Base-by-base conservation (phyloP, 2,888 invertebrate genomes). In the Choreutis nemorana region DNA sequence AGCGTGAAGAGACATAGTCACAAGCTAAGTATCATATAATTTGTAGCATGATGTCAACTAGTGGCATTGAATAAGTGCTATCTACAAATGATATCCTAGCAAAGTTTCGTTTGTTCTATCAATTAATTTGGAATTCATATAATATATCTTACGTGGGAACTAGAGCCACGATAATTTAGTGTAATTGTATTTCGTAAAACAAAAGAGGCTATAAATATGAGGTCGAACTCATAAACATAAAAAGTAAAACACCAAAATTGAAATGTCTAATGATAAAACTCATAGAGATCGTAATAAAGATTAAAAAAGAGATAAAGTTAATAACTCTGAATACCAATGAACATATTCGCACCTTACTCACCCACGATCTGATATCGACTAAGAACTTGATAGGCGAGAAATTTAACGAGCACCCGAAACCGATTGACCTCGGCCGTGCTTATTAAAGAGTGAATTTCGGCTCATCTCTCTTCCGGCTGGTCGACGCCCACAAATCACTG, bases 401-500 rank as follows among this genome's bases (percentile, higher is more conserved):
- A 54, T 57, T 55, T 55, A 55, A 57, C 57, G 44, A 44, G 42
- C 50, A 46, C 34, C 46, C 48, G 43, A 53, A 50, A 55, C 37
- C 48, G 48, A 59, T 57, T 56, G 54, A 59, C 50, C 57, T 57
- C 55, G 53, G 46, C 41, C 43, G 45, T 42, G 46, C 44, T 47
- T 48, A 45, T 50, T 54, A 47, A 50, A 48, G 38, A 41, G 38
- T 32, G 39, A 38, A 48, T 47, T 48, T 54, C 45, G 33, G 47
- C 45, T 47, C 55, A 54, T 58, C 55, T 42, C 37, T 62, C 57
- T 67, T 67, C 62, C 64, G 61, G 54, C 45, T 37, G 34, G 32
- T 33, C 32, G 32, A 50, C 56, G 50, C 55, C 57, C 48, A 65
- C 65, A 55, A 53, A 59, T 55, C 54, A 55, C 44, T 35, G 42